Evolutionary conservation across 2,113 vertebrate species (phyloP), one percentile per base, ranked within the genome.

Genomic region (Patagioenas fasciata): DNA sequence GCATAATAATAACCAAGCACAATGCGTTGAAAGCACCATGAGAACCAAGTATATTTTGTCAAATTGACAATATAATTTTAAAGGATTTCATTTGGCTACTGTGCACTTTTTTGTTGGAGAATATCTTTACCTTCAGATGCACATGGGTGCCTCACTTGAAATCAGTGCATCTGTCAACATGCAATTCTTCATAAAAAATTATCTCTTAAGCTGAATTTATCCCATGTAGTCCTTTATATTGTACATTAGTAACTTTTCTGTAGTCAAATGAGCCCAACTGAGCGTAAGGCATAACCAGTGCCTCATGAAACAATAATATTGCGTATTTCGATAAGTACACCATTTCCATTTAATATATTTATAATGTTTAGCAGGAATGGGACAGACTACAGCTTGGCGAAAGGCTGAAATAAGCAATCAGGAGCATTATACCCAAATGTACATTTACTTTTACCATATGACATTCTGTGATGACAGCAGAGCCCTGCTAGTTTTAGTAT

Each of bases 261-360:
- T 53, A 73, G 72, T 50, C 93, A 90, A 91, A 85, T 25, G 42
- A 91, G 24, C 60, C 53, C 64, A 85, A 4, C 60, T 80, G 77
- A 93, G 60, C 57, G 66, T 74, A 64, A 88, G 61, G 34, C 81
- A 80, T 96, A 88, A 92, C 75, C 48, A 84, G 56, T 64, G 82
- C 64, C 56, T 88, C 82, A 81, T 84, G 64, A 93, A 96, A 85
- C 71, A 93, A 23, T 77, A 83, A 66, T 80, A 91, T 90, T 69
- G 53, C 32, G 38, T 73, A 48, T 96, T 93, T 86, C 79, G 72
- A 78, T 84, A 31, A 88, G 38, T 91, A 61, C 91, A 95, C 72
- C 34, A 56, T 91, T 83, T 95, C 51, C 72, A 65, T 79, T 74
- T 71, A 81, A 95, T 92, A 51, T 93, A 92, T 74, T 94, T 78